Evolutionary conservation across 2,888 invertebrate species (phyloP).

Genomic region (Trachelus tabidus): DNA sequence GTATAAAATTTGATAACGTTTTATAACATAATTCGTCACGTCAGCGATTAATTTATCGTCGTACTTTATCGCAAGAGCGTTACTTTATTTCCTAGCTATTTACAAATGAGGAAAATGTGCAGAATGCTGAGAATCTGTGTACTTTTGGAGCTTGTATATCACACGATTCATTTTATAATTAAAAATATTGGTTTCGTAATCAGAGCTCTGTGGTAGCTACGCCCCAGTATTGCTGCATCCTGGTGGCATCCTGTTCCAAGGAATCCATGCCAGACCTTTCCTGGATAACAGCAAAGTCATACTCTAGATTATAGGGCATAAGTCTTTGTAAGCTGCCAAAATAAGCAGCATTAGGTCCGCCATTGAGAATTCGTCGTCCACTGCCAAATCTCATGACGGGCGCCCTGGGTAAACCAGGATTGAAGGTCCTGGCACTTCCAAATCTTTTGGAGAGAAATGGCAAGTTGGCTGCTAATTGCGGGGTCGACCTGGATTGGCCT

Average conservation of each 20-base stretch:
- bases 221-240: slow-evolving; percentile 93
- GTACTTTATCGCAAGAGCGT: not conserved
- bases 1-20: not conserved
- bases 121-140: not conserved
- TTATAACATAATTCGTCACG: not conserved
- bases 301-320: slow-evolving; percentile 86
- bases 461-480: slow-evolving; percentile 51
- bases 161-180: not conserved
- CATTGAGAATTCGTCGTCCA: slow-evolving; percentile 72
- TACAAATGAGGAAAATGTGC: not conserved
- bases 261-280: slow-evolving; percentile 79
- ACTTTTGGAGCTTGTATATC: not conserved
- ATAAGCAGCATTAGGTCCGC: slow-evolving; percentile 88
- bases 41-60: not conserved
- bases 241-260: slow-evolving; percentile 79
- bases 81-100: not conserved
- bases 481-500: slow-evolving; percentile 53
- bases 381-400: slow-evolving; percentile 72
- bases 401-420: slow-evolving; percentile 67
- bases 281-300: slow-evolving; percentile 85
- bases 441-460: slow-evolving; percentile 80
- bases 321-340: slow-evolving; percentile 86
- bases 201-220: slow-evolving; percentile 88
- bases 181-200: slow-evolving; percentile 35
- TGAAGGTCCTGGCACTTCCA: slow-evolving; percentile 84